Evolutionary conservation across 2,797 vertebrate species (phyloP).

Genomic region (Smutsia temminckii): DNA sequence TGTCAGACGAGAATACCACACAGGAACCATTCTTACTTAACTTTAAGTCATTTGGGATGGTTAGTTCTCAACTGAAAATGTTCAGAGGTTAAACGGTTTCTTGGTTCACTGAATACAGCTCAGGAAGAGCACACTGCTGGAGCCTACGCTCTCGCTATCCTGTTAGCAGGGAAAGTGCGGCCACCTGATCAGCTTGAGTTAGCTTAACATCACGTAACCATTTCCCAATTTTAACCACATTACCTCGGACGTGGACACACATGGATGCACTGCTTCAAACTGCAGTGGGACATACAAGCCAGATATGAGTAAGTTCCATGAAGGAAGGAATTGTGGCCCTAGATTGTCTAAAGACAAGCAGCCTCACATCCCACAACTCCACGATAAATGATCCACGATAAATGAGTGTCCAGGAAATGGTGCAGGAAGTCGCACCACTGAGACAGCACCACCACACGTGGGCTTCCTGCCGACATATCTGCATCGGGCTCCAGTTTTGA

Average conservation of each 20-base stretch:
- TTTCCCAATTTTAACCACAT: background rate
- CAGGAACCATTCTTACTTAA: background rate
- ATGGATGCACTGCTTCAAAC: background rate
- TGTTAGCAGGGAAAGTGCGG: constrained; percentile 75
- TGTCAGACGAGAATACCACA: background rate
- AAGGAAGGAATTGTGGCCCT: background rate
- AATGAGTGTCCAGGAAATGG: rapidly evolving
- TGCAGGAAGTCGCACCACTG: background rate
- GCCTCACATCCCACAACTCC: background rate
- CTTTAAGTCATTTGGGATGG: background rate
- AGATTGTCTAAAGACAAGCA: background rate
- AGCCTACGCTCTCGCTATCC: background rate
- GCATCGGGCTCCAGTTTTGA: too few relatives aligned
- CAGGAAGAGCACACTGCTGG: background rate
- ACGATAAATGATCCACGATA: too few relatives aligned
- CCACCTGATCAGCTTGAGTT: constrained; percentile 66
- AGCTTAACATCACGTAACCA: background rate
- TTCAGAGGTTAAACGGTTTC: background rate
- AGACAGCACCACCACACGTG: background rate
- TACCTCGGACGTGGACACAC: background rate
- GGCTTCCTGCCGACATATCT: rapidly evolving
- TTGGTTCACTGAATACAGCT: background rate
- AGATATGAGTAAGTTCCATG: background rate
- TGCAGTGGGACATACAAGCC: background rate
- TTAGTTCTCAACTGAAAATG: background rate